Evolutionary conservation across 2,888 invertebrate species (phyloP).

Genomic region (Prosapia bicincta): DNA sequence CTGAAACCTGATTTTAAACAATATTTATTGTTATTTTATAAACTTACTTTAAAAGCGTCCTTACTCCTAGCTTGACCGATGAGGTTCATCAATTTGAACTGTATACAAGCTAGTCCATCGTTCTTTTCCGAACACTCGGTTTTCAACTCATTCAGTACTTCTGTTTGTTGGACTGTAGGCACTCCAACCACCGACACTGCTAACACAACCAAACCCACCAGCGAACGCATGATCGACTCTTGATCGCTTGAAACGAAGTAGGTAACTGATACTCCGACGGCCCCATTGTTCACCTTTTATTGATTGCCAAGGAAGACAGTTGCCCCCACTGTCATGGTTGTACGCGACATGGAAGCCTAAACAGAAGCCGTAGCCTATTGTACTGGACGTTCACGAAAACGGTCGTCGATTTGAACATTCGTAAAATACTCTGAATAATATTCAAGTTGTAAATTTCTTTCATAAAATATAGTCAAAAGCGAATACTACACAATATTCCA

Average conservation of each 20-base stretch:
- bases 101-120: constrained; percentile 77
- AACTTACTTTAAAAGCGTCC: constrained; percentile 69
- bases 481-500: too few species aligned
- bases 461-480: too few species aligned
- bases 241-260: not conserved
- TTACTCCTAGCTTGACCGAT: constrained; percentile 75
- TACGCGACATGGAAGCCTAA: not conserved
- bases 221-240: not conserved
- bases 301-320: not conserved
- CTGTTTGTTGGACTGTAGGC: not conserved
- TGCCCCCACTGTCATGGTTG: not conserved
- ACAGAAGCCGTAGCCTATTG: not conserved
- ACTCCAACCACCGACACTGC: constrained; percentile 3
- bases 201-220: not conserved
- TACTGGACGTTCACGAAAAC: too few species aligned
- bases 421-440: too few species aligned
- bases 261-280: not conserved
- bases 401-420: too few species aligned
- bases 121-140: constrained; percentile 70
- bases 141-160: constrained; percentile 20
- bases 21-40: too few species aligned
- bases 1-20: too few species aligned
- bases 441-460: too few species aligned
- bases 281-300: not conserved
- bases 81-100: constrained; percentile 75